A percentile compares a stretch with the other conserved stretches of the same genome.
These are phyloP conservation scores for Colletes latitarsis DNA, from an alignment of 1,140 invertebrate species.

Conservation along the genomic window DNA sequence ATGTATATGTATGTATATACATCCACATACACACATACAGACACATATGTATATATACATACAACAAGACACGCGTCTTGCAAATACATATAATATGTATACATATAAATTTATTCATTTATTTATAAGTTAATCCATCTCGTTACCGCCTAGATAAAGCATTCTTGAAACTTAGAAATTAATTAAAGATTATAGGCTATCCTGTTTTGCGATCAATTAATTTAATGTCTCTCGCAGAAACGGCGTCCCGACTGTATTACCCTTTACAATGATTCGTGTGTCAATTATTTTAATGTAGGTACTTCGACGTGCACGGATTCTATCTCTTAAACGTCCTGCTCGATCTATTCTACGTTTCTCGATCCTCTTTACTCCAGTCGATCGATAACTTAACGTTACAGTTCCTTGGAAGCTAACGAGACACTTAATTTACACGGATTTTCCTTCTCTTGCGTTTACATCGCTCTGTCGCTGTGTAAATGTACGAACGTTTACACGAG, in stretches of 20 bases:
- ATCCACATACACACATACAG: constrained; percentile 7
- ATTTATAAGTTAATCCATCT: constrained; percentile 67
- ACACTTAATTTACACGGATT: constrained; percentile 21
- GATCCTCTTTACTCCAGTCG: neutral
- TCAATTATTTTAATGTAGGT: constrained; percentile 30
- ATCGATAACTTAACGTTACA: neutral
- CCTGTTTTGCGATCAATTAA: constrained; percentile 25
- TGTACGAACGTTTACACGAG: neutral
- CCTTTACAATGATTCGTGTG: constrained; percentile 84
- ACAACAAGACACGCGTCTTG: constrained; percentile 33
- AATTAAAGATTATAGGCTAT: constrained; percentile 56
- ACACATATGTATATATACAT: constrained; percentile 36
- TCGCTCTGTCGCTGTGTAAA: neutral
- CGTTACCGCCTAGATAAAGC: constrained; percentile 65
- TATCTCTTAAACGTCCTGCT: neutral
- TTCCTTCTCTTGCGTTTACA: neutral
- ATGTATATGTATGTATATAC: constrained; percentile 30
- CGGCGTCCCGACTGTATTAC: constrained; percentile 84
- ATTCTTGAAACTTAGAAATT: constrained; percentile 65
- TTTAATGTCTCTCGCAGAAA: constrained; percentile 75
- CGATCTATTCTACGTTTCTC: neutral
- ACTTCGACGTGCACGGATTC: neutral
- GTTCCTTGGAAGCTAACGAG: constrained; percentile 15
- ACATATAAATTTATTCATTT: constrained; percentile 58
- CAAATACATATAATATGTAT: constrained; percentile 46